Evolutionary conservation across 1,140 invertebrate species (phyloP), one percentile per base, ranked within the genome.

Genomic region (Solen grandis): DNA sequence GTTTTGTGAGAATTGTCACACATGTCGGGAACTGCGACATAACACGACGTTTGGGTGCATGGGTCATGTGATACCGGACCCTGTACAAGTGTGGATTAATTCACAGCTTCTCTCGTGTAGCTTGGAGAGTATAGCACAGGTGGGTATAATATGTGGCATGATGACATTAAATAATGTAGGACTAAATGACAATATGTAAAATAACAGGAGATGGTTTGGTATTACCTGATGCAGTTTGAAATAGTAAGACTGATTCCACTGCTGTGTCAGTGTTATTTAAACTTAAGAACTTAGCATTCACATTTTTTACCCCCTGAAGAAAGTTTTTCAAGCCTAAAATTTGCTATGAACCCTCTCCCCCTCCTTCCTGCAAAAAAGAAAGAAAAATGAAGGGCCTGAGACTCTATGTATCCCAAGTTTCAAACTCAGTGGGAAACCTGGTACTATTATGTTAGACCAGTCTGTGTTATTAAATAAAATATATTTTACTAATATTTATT

Each of bases 71-170:
- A 70, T 79, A 13, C 76, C 76, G 4, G 65, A 69, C 22, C 35
- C 60, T 69, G 22, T 68, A 19, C 76, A 79, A 46, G 52, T 66
- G 25, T 79, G 76, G 76, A 70, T 79, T n/a, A 59, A 27, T 41
- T 63, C 74, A 41, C 74, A 76, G 35, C 35, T 76, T 22, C 29
- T 65, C 19, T 46, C 74, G 14, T 66, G 4, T 33, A 31, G 55
- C 14, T 31, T 66, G 25, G 60, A 66, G 31, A 36, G 19, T 2
- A 66, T 76, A 2, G 74, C 62, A 33, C 52, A 76, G 74, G 74
- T 76, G 33, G 65, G 74, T 76, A 57, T 38, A n/a, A n/a, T 4
- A 57, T 50, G 10, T 50, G 46, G 46, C 46, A 50, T 50, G n/a
- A 13, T 50, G n/a, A 13, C 10, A 50, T n/a, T n/a, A 50, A 13